Evolutionary conservation across 2,113 vertebrate species (phyloP).

Genomic region (Eulemur rufifrons): DNA sequence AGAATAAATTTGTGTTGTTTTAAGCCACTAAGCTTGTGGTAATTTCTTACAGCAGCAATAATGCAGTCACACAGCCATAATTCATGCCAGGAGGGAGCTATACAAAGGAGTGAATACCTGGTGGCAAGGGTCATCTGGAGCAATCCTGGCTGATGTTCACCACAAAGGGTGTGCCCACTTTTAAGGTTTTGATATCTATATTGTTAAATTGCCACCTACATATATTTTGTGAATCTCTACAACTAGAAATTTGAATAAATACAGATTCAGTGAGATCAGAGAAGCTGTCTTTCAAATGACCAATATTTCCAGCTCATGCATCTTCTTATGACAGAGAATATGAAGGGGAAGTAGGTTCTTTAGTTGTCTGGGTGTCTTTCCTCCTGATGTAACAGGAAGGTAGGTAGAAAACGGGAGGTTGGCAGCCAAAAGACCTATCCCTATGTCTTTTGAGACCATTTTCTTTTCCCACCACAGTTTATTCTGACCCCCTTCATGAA

Average conservation of each 20-base stretch:
- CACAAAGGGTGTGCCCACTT: neutral
- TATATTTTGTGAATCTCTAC: neutral
- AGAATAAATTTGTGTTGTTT: neutral
- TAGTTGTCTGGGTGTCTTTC: neutral
- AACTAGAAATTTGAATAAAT: slow-evolving; percentile 4
- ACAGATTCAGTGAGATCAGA: neutral
- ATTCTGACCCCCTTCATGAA: neutral
- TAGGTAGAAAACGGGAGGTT: neutral
- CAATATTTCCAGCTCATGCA: neutral
- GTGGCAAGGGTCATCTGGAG: neutral
- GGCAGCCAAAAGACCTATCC: neutral
- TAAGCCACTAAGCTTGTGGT: neutral
- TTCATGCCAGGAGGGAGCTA: neutral
- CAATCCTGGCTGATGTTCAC: no score
- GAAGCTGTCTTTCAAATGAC: neutral
- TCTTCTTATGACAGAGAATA: neutral
- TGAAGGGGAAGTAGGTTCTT: neutral
- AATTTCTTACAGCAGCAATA: neutral
- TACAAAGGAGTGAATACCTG: neutral
- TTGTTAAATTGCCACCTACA: neutral
- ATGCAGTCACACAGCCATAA: neutral
- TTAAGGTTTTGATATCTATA: neutral
- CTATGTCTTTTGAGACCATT: neutral
- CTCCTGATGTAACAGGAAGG: neutral
- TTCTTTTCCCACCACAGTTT: neutral